Conservation (phyloP, 1,140 invertebrate genomes). For the Arion vulgaris region DNA sequence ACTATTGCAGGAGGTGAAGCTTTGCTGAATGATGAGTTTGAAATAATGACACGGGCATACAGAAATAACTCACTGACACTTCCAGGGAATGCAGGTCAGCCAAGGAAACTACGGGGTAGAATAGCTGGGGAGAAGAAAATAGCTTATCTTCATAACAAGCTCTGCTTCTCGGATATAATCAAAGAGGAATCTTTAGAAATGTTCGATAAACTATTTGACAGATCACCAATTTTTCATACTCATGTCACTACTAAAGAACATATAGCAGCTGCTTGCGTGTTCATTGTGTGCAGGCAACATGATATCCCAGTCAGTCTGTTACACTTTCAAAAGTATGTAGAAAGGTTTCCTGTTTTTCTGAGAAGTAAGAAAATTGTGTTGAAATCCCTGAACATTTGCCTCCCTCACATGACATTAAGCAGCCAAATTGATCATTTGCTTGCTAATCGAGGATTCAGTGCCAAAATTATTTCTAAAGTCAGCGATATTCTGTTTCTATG, state of each 20-base stretch:
- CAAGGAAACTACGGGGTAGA: not conserved
- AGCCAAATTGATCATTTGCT: not conserved
- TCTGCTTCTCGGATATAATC: conserved; percentile 4
- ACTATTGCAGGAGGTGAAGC: not conserved
- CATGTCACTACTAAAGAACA: conserved; percentile 10
- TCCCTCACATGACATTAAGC: not conserved
- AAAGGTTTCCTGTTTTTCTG: not conserved
- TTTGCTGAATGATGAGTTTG: conserved; percentile 18
- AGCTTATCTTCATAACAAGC: not conserved
- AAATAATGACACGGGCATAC: not conserved
- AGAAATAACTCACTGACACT: not conserved
- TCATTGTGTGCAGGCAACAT: conserved; percentile 22
- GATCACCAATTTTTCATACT: not conserved
- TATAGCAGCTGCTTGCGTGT: conserved; percentile 18
- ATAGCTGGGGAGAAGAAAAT: conserved; percentile 17
- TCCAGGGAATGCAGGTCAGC: not conserved
- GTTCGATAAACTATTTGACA: not conserved
- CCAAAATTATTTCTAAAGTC: not conserved
- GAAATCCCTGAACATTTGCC: not conserved
- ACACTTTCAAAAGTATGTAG: conserved; percentile 14
- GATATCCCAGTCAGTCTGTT: conserved; percentile 7
- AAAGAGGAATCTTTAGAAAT: conserved; percentile 27
- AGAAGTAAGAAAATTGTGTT: conserved; percentile 1
- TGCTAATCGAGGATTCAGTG: not conserved
- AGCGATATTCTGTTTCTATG: conserved; percentile 28